Evolutionary conservation across 2,113 vertebrate species (phyloP), one percentile per base, ranked within the genome.

Genomic region (Vulpes lagopus): DNA sequence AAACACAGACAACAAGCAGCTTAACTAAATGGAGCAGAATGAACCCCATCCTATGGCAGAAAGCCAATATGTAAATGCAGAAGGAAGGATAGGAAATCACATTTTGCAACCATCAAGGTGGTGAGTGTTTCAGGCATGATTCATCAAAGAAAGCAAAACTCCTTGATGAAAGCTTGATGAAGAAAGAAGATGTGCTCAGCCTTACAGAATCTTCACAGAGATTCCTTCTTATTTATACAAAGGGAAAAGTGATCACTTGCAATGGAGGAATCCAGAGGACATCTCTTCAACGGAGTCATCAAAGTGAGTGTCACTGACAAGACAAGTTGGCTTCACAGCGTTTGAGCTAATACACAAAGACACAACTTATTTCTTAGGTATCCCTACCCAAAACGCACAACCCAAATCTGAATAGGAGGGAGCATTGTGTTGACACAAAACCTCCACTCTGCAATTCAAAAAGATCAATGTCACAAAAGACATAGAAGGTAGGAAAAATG

Each of bases 21-120:
- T 0, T 38, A 17, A 73, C 5, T 59, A 55, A 38, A 17, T 1
- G 3, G 55, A 35, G 7, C 5, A 22, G 59, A 23, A 74, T 23
- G 64, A 89, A 35, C 14, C 7, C 64, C 12, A 35, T 82, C 17
- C 35, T 49, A 4, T 1, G 27, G 35, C 11, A 49, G 55, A 57
- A 73, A 35, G 38, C n/a, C 22, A 27, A 4, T 23, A 4, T 1
- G 0, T 4, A 27, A 60, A 51, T 0, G 11, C 3, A 57, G 51
- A 38, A 69, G n/a, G 59, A 57, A 49, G 4, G 12, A 9, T 1
- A n/a, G 65, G 8, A 87, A n/a, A 32, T 19, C 1, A 1, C 32
- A 1, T 15, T 35, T 23, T 11, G 19, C 3, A 27, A 5, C 6
- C 16, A 11, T 10, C 25, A 1, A 1, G 1, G 3, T 10, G n/a